Conservation (phyloP, 2,797 vertebrate genomes). For the Oreochromis mossambicus region DNA sequence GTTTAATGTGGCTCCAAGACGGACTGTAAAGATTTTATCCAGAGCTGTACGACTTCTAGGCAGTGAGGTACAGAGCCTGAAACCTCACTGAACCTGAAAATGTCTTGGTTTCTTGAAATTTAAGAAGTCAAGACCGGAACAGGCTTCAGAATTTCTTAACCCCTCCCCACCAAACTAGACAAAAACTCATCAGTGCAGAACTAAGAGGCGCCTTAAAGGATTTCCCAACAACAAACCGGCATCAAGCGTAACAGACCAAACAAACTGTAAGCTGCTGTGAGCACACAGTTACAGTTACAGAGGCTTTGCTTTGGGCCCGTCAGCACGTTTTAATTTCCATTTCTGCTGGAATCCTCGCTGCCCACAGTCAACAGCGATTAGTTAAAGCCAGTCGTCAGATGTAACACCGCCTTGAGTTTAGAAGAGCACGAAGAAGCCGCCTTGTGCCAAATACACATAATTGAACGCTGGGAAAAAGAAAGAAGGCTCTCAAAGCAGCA, state of each 20-base stretch:
- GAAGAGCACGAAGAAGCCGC: slow-evolving; percentile 14
- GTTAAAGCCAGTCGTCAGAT: slow-evolving; percentile 58
- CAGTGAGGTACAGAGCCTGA: background rate
- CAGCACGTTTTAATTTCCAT: slow-evolving; percentile 38
- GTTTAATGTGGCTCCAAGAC: background rate
- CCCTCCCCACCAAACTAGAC: background rate
- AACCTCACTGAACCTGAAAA: slow-evolving; percentile 23
- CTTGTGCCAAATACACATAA: slow-evolving; percentile 6
- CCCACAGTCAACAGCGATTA: slow-evolving; percentile 32
- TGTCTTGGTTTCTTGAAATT: slow-evolving; percentile 6
- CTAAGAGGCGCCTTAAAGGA: slow-evolving; percentile 32
- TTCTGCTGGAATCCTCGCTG: slow-evolving; percentile 31
- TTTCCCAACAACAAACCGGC: slow-evolving; percentile 23
- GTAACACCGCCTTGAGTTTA: slow-evolving; percentile 38
- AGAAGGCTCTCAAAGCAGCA: background rate
- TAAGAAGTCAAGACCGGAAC: background rate
- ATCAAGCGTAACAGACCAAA: slow-evolving; percentile 14
- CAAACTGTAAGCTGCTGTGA: slow-evolving; percentile 19
- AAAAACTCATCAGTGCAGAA: slow-evolving; percentile 27
- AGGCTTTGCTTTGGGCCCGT: slow-evolving; percentile 22
- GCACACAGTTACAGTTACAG: background rate
- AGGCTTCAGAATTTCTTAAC: background rate
- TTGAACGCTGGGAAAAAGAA: background rate
- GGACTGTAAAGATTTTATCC: background rate
- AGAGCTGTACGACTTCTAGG: background rate